Conservation (phyloP, 2,797 vertebrate species). For the Rhyacichthys aspro region DNA sequence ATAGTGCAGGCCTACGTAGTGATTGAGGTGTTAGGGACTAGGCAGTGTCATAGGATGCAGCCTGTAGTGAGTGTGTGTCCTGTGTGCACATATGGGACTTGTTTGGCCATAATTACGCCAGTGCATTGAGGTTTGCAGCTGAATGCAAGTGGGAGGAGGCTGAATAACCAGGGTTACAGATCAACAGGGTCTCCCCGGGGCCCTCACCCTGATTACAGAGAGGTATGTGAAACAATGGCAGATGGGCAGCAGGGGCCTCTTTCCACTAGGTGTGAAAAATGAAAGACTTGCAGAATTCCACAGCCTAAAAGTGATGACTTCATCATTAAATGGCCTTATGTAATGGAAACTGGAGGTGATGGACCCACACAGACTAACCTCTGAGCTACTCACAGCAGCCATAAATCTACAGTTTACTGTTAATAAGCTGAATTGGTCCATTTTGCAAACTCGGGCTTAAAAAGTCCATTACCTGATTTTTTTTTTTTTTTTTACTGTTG, state of each 20-base stretch:
- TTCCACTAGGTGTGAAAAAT: constrained; percentile 24
- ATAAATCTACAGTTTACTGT: constrained; percentile 1
- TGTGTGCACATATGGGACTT: constrained; percentile 78
- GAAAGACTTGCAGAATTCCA: constrained; percentile 16
- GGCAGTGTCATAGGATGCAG: too few relatives aligned
- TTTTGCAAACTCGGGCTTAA: background rate
- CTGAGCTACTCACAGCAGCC: too few relatives aligned
- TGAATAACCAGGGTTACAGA: constrained; percentile 67
- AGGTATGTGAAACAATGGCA: constrained; percentile 51
- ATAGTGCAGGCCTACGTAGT: background rate
- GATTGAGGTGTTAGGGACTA: background rate
- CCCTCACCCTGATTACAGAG: constrained; percentile 59
- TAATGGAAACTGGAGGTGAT: constrained; percentile 8
- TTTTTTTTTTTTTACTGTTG: too few relatives aligned
- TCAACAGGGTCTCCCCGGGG: constrained; percentile 55
- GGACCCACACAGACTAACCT: background rate
- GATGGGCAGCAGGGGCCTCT: constrained; percentile 9
- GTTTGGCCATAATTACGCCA: constrained; percentile 86
- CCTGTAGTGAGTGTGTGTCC: constrained; percentile 32
- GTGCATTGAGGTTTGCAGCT: constrained; percentile 82
- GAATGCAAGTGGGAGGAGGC: constrained; percentile 73
- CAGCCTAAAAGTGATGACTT: constrained; percentile 5
- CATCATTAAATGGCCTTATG: constrained; percentile 7
- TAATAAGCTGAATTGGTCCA: background rate
- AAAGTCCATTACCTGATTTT: too few relatives aligned